A percentile compares a stretch with the other conserved stretches of the same genome.
These are phyloP conservation scores for Cenopis cana DNA, from an alignment of 2,888 invertebrate genomes.

Conservation along the genomic window DNA sequence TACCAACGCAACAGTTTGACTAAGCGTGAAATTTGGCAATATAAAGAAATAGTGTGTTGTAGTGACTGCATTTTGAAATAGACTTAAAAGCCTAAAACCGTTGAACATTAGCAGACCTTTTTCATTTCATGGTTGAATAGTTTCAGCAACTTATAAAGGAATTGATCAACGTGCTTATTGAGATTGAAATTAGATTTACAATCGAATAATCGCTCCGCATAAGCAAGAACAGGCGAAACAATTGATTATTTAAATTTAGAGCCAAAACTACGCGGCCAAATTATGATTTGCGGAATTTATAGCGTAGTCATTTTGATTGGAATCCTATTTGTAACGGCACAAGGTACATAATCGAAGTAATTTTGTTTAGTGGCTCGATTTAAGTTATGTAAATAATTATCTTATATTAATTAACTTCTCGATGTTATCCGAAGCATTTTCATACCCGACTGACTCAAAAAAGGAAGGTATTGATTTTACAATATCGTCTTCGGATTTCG, in stretches of 20 bases:
- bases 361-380: background rate
- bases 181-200: background rate
- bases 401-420: constrained; percentile 10
- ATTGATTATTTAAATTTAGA: constrained; percentile 8
- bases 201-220: background rate
- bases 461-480: background rate
- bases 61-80: background rate
- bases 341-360: background rate
- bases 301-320: background rate
- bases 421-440: constrained; percentile 1
- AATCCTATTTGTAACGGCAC: background rate
- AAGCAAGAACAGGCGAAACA: background rate
- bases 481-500: no score
- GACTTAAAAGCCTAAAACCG: background rate
- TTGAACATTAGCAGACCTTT: background rate
- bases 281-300: background rate
- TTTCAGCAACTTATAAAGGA: background rate
- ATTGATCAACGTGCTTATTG: background rate
- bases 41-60: background rate
- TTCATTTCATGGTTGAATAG: background rate
- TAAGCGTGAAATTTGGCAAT: constrained; percentile 8
- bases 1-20: constrained; percentile 10
- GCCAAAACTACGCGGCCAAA: background rate
- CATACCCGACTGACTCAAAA: background rate
- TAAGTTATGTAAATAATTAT: constrained; percentile 3